Percentiles rank a stretch among this genome's conserved stretches.
These are phyloP conservation scores for Dendrocincla fuliginosa DNA, from an alignment of 2,797 vertebrate species.

Conservation along the genomic window DNA sequence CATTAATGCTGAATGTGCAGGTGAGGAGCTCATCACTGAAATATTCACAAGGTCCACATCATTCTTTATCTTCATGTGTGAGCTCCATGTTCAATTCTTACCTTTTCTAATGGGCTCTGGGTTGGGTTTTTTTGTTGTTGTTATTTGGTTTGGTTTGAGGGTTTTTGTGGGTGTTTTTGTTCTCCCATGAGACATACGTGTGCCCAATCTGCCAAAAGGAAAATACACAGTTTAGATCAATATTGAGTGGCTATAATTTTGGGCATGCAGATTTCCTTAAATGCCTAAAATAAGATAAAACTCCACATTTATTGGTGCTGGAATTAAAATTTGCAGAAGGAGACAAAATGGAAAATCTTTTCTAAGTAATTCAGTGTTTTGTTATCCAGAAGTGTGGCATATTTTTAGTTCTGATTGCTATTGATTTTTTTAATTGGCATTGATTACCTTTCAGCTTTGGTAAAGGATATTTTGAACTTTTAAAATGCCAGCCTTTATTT, in stretches of 20 bases:
- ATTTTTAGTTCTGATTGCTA: neutral
- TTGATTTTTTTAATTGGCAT: neutral
- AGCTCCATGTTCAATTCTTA: neutral
- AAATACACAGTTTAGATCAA: neutral
- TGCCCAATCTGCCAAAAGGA: neutral
- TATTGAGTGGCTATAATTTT: neutral
- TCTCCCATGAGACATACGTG: accelerated
- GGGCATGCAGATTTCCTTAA: neutral
- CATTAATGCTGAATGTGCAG: neutral
- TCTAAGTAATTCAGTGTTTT: neutral
- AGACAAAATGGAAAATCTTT: neutral
- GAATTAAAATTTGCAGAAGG: neutral
- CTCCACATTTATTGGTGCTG: neutral
- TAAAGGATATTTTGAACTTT: neutral
- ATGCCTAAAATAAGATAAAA: neutral
- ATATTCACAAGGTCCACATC: neutral
- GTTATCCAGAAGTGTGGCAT: neutral
- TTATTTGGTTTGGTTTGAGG: neutral
- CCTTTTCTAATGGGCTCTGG: neutral
- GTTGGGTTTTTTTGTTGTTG: neutral
- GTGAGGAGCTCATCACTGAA: neutral
- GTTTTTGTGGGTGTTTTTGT: neutral
- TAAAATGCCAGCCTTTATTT: neutral
- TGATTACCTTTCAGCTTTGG: neutral
- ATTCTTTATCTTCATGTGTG: neutral